Percentiles rank a stretch among this genome's conserved stretches.
Conservation (phyloP, 2,888 invertebrate species). For the Pelosia muscerda region DNA sequence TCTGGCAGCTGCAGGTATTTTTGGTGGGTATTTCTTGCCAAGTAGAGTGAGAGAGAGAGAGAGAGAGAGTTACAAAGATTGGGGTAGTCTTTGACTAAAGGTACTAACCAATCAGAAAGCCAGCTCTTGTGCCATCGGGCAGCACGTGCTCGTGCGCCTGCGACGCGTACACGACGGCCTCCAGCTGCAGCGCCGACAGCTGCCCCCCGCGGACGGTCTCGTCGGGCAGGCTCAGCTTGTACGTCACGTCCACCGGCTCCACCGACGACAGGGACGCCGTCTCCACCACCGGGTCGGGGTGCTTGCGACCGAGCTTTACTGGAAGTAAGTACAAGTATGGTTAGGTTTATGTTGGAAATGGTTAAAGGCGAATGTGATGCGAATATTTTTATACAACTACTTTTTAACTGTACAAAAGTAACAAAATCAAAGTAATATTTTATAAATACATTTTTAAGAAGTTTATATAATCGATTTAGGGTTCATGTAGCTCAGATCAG, state of each 20-base stretch:
- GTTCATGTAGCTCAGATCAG: no score
- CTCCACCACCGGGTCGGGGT: constrained; percentile 99
- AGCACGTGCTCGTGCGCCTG: constrained; percentile 98
- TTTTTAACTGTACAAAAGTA: no score
- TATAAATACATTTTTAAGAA: no score
- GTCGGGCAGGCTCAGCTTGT: constrained; percentile 93
- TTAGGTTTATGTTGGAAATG: neutral
- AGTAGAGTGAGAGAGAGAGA: no score
- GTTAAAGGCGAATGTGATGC: no score
- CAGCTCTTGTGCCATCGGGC: constrained; percentile 96
- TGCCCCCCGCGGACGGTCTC: constrained; percentile 94
- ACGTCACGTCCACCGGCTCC: constrained; percentile 97
- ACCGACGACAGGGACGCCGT: constrained; percentile 99
- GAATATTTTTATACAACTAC: no score
- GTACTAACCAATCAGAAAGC: constrained; percentile 94
- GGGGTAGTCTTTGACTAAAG: no score
- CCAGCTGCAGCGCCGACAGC: constrained; percentile 98
- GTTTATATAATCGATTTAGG: no score
- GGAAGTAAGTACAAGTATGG: constrained; percentile 34
- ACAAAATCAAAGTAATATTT: no score
- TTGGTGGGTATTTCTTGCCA: no score
- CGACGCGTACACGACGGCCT: constrained; percentile 98
- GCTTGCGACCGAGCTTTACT: constrained; percentile 97
- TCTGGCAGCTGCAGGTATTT: no score
- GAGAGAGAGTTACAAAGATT: no score